Base-by-base conservation (phyloP, 2,797 vertebrate genomes). In the Pseudotriccus pelzelni region DNA sequence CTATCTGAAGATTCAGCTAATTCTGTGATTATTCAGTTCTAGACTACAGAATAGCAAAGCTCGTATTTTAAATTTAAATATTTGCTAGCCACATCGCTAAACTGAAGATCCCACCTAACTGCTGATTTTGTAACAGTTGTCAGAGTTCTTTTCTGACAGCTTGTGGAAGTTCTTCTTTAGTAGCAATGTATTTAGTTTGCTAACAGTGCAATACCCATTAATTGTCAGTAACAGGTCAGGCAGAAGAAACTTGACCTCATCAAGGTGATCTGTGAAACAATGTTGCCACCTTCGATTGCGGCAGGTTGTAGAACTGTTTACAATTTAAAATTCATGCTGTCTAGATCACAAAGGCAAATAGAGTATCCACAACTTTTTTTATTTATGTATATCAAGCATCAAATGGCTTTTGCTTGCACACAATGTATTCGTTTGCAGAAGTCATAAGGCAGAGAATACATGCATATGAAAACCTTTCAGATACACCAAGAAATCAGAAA, bases 1-100 rank as follows among this genome's bases (percentile, higher is more conserved):
- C 91, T 74, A 84, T 77, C 75, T 94, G 67, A 94, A 93, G 91
- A 96, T 78, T 83, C 85, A 74, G 62, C 64, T 92, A 84, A 74
- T 68, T 76, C 39, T 72, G 30, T 68, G 32, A 84, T 74, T 62
- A 75, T 78, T 83, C 24, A 37, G n/a, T 73, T 68, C 44, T 4
- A 73, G 68, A 47, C 37, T 55, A 72, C 19, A 32, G 20, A 76
- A 25, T 32, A 70, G 17, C 7, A 78, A 76, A 81, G 34, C 17
- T 56, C 24, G 1, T 59, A 41, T 58, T 83, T 73, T 47, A 84
- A 56, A 14, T 83, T 46, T 20, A 77, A 66, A 23, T 68, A 58
- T 66, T 89, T 82, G 25, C 34, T 55, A 63, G 13, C 69, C 59
- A 37, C 27, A 15, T 73, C 47, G 78, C 9, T 2, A 1, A 88